phyloP scores from a whole-genome alignment of 1,140 invertebrate species.

The Mactra quadrangularis region DNA sequence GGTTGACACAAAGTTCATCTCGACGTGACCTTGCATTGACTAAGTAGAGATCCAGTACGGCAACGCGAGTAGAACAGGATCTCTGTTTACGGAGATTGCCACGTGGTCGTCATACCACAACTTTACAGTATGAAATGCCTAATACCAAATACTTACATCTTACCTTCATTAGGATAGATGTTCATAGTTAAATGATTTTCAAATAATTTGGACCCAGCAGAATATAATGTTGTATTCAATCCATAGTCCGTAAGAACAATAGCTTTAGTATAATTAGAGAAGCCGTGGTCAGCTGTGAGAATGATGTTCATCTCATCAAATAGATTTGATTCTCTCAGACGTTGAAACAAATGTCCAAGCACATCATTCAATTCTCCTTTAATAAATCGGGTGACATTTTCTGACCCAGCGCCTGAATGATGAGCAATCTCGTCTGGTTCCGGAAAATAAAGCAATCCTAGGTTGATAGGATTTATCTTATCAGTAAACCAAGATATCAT shows the following conservation, averaged over 20 bases:
- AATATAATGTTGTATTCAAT: constrained; percentile 13
- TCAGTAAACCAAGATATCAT: constrained; percentile 87
- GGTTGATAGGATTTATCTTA: constrained; percentile 84
- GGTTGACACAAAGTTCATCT: no score
- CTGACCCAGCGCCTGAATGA: constrained; percentile 73
- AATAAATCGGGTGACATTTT: constrained; percentile 64
- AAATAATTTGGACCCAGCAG: constrained; percentile 7
- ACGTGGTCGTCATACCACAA: no score
- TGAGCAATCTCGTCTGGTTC: constrained; percentile 88
- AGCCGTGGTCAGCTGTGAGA: constrained; percentile 89
- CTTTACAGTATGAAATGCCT: no score
- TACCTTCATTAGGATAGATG: constrained; percentile 39
- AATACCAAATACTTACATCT: no score
- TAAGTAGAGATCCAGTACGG: no score
- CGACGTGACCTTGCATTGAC: no score
- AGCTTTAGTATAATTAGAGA: constrained; percentile 12
- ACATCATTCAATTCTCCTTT: constrained; percentile 45
- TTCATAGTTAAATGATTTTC: neutral
- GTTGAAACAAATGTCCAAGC: constrained; percentile 72
- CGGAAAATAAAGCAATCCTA: constrained; percentile 89
- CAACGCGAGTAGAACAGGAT: no score
- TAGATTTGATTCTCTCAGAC: constrained; percentile 77
- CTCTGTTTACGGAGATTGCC: no score
- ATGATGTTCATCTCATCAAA: constrained; percentile 87
- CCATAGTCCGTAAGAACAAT: constrained; percentile 6